Base-by-base conservation (phyloP, 2,113 vertebrate genomes). In the Callipepla squamata region DNA sequence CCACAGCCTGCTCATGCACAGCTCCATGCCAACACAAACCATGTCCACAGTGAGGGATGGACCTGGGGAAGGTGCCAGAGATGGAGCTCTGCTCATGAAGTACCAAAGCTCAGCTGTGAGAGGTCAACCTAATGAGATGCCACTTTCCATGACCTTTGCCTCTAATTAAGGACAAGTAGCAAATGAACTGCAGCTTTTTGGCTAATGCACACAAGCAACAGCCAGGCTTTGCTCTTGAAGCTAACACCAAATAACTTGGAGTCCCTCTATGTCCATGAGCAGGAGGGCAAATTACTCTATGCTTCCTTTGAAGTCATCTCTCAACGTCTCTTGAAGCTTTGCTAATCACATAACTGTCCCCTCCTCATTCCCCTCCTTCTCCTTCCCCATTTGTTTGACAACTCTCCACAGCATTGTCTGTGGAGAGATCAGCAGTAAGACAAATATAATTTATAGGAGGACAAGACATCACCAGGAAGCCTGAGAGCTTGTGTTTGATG, bases 391-490 rank as follows among this genome's bases (percentile, higher is more conserved):
- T 42, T 51, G 18, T 8, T 72, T 80, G 80, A 53, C 36, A 75
- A 32, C 36, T 36, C 36, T 36, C 36, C 36, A 36, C 36, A 36
- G 36, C 36, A 36, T 36, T 36, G 66, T 12, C 89, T 78, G 57
- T 61, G 69, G 21, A 53, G 92, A 66, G 74, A 89, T 85, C 89
- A 87, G 62, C 66, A 61, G 57, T 1, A 13, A 88, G 83, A 84
- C 88, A 89, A 89, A 79, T 76, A 66, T 79, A 50, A 92, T 95
- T 94, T 92, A 58, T 4, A 47, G 81, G 57, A 68, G 69, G 66
- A 90, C 61, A 53, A 72, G 88, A 17, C 58, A 13, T 21, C 1
- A 0, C 47, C 58, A 78, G 77, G 72, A 73, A 93, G 62, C 77
- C 83, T 14, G 23, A 62, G 74, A 83, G 76, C 85, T 68, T 36